Evolutionary conservation across 2,797 vertebrate genomes (phyloP), one percentile per base, ranked within the genome.

Genomic region (Aldrovandia affinis): DNA sequence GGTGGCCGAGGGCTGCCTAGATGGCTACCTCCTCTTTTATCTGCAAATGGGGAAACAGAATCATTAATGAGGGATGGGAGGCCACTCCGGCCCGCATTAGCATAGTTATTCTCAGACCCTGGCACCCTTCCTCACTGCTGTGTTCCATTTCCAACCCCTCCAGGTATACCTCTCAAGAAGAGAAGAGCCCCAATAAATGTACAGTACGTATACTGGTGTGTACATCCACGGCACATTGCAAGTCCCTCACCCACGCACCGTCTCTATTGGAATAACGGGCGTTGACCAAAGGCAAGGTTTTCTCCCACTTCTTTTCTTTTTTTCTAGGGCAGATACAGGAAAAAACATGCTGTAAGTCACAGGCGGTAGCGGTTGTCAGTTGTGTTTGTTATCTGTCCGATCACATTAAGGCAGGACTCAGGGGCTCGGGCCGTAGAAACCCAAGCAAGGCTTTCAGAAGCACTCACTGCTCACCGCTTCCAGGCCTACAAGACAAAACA

Each of bases 381-480:
- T 90, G 88, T 89, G 89, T 91, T 93, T 92, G 92, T 91, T 91
- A 90, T 92, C 91, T 87, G 91, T 91, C 93, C 91, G 87, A 89
- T 92, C 92, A 91, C 92, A 89, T 93, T 93, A 89, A 83, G 88
- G 91, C 90, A 91, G 88, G 92, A 90, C 91, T 93, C 88, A 70
- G 89, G 81, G 90, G 70, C 81, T 82, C 75, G 80, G 91, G 88
- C 86, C 90, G 90, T 47, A 88, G 90, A 89, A 85, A 91, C 89
- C 89, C 91, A 93, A 95, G 94, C 92, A 93, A 89, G 88, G 87
- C 91, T 92, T 94, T 93, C 87, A 93, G 90, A 92, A 91, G 84
- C 87, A 88, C 89, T 88, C 90, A 92, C 92, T 90, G 90, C 92
- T 93, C 92, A 91, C 86, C 88, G 81, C 93, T 94, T 93, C 92